Evolutionary conservation across 2,113 vertebrate species (phyloP).

Genomic region (Cichladusa arquata): DNA sequence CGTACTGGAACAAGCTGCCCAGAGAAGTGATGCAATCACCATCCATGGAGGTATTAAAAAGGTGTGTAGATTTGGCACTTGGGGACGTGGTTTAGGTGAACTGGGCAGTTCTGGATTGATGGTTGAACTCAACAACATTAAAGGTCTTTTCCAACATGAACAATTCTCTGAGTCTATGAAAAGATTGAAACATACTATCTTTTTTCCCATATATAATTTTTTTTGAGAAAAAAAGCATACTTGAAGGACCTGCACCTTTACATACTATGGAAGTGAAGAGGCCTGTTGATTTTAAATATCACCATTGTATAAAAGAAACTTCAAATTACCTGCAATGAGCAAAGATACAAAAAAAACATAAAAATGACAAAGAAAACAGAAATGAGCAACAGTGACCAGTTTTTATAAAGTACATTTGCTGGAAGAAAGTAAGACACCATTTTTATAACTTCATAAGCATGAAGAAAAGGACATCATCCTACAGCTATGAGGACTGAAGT

Average conservation of each 20-base stretch:
- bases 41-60: background rate
- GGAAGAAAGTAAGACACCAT: background rate
- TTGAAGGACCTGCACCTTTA: background rate
- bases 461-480: background rate
- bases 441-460: background rate
- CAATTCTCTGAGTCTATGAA: background rate
- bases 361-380: background rate
- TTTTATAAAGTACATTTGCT: background rate
- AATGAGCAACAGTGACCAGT: background rate
- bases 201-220: background rate
- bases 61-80: too few species aligned
- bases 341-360: background rate
- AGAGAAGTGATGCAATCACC: background rate
- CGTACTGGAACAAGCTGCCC: background rate
- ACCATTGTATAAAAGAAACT: background rate
- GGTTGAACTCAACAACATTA: background rate
- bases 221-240: background rate
- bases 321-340: background rate
- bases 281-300: background rate
- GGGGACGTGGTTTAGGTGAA: background rate
- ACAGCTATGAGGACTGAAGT: background rate
- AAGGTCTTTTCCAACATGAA: background rate
- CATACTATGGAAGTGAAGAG: background rate
- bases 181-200: background rate
- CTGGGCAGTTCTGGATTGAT: background rate